These are phyloP conservation scores for Harpalus rubripes DNA, from an alignment of 2,888 invertebrate genomes.

Conservation along the genomic window DNA sequence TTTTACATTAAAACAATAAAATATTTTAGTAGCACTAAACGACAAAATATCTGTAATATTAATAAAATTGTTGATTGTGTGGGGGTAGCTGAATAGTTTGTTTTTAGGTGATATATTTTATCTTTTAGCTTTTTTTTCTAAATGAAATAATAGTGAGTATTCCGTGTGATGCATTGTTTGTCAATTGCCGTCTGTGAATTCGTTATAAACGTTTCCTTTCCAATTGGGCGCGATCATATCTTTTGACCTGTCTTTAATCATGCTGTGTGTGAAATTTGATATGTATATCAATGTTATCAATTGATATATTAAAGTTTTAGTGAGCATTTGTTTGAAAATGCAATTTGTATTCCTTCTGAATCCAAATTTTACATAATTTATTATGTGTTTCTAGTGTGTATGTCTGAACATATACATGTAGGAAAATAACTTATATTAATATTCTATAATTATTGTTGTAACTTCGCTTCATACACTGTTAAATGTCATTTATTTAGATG, in stretches of 20 bases:
- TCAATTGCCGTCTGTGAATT: conserved; percentile 41
- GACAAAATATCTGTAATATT: too few relatives aligned
- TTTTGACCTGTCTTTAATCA: conserved; percentile 74
- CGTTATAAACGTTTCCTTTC: conserved; percentile 60
- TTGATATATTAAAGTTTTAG: conserved; percentile 74
- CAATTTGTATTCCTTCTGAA: conserved; percentile 71
- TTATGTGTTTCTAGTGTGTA: conserved; percentile 64
- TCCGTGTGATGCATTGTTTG: conserved; percentile 52
- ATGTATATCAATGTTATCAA: conserved; percentile 78
- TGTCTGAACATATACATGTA: conserved; percentile 58
- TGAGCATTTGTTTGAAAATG: conserved; percentile 79
- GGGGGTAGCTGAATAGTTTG: not conserved
- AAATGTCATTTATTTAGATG: conserved; percentile 43
- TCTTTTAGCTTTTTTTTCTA: not conserved
- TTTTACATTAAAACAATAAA: too few relatives aligned
- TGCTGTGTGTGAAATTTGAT: conserved; percentile 77
- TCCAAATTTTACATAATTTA: conserved; percentile 66
- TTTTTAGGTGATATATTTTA: conserved; percentile 3
- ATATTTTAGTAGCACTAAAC: too few relatives aligned
- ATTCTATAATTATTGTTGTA: conserved; percentile 60
- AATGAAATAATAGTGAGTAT: conserved; percentile 1
- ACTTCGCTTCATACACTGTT: conserved; percentile 42
- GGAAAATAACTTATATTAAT: conserved; percentile 62
- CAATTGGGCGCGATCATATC: conserved; percentile 61
- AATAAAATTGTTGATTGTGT: too few relatives aligned